phyloP scores from a whole-genome alignment of 37 sponge, comb jelly and placozoan species.

The Aplysina aerophoba region DNA sequence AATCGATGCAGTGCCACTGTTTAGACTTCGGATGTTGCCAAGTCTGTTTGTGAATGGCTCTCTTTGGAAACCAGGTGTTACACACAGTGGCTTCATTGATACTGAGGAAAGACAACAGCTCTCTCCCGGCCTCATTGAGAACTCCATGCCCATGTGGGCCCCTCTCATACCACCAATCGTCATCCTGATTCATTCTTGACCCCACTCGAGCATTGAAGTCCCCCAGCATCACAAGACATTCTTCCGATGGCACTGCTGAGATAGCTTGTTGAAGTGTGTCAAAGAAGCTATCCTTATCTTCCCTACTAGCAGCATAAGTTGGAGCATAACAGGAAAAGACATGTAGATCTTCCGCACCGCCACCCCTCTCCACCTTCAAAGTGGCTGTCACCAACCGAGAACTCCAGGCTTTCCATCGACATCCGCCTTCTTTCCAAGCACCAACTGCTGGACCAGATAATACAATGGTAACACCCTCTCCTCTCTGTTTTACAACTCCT shows the following conservation, averaged over 20 bases:
- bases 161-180: conserved; percentile 31
- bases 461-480: conserved; percentile 53
- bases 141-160: conserved; percentile 18
- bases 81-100: conserved; percentile 37
- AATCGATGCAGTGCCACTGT: conserved; percentile 47
- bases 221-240: conserved; percentile 33
- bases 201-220: conserved; percentile 29
- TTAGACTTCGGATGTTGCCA: conserved; percentile 29
- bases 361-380: background rate
- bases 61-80: conserved; percentile 53
- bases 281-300: conserved; percentile 26
- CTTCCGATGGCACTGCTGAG: background rate
- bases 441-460: conserved; percentile 29
- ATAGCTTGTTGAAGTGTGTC: conserved; percentile 4
- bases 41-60: conserved; percentile 48
- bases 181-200: background rate
- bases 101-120: conserved; percentile 28
- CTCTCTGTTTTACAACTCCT: conserved; percentile 37
- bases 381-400: conserved; percentile 28
- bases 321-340: conserved; percentile 39
- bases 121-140: conserved; percentile 34
- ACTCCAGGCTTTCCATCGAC: conserved; percentile 68
- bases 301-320: conserved; percentile 27
- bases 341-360: background rate
- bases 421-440: conserved; percentile 43